A percentile compares a stretch with the other conserved stretches of the same genome.
Evolutionary conservation across 2,888 invertebrate species (phyloP).

Genomic region (Aspidapion aeneum): DNA sequence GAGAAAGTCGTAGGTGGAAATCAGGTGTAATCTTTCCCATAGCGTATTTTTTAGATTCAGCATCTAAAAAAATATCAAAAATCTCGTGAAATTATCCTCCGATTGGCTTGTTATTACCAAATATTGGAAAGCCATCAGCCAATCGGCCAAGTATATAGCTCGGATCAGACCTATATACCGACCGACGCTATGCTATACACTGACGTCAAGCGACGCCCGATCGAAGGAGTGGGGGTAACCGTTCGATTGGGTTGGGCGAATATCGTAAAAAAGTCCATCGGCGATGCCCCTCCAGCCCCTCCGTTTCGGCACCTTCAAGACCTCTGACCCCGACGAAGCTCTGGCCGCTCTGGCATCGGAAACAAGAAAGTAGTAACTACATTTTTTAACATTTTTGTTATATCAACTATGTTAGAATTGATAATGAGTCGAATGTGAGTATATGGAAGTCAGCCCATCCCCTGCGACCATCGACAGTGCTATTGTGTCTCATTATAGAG

Average conservation of each 20-base stretch:
- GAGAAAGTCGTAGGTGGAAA: too few relatives aligned
- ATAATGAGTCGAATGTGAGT: too few relatives aligned
- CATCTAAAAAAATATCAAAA: too few relatives aligned
- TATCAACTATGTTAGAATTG: too few relatives aligned
- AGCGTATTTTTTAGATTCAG: too few relatives aligned
- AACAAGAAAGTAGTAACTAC: constrained; percentile 3
- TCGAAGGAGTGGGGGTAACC: constrained; percentile 16
- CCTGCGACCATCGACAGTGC: too few relatives aligned
- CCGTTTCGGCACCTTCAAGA: constrained; percentile 32
- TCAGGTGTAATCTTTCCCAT: too few relatives aligned
- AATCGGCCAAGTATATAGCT: neutral
- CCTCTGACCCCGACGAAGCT: constrained; percentile 31
- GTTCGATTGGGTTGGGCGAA: constrained; percentile 21
- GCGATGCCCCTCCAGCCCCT: constrained; percentile 34
- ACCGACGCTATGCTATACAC: neutral
- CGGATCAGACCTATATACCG: constrained; percentile 1
- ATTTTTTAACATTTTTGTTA: too few relatives aligned
- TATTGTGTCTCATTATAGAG: too few relatives aligned
- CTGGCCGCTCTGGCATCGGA: constrained; percentile 31
- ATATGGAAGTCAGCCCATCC: too few relatives aligned
- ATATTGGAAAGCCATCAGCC: constrained; percentile 1
- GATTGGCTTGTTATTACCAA: neutral
- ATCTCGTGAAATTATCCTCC: too few relatives aligned
- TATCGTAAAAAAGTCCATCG: constrained; percentile 46
- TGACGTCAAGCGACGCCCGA: constrained; percentile 2